These are phyloP conservation scores for Thaumatotibia leucotreta DNA, from an alignment of 1,140 invertebrate genomes.

Conservation along the genomic window DNA sequence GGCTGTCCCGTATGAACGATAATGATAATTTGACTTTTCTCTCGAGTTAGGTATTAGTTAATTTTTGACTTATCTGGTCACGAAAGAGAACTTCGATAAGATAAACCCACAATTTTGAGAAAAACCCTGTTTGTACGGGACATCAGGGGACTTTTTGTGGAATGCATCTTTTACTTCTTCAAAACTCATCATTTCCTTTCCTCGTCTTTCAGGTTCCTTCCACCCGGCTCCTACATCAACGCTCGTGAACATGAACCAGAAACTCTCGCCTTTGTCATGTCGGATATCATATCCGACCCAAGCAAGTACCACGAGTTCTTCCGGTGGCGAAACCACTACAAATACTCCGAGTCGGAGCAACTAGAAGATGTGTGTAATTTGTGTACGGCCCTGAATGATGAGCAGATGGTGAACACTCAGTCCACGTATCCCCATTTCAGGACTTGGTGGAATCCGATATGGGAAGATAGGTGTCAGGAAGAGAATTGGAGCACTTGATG, in stretches of 20 bases:
- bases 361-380: constrained; percentile 45
- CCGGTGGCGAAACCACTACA: constrained; percentile 48
- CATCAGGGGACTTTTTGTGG: background rate
- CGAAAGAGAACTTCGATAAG: too few relatives aligned
- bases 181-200: too few relatives aligned
- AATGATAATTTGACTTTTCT: too few relatives aligned
- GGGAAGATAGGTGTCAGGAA: constrained; percentile 31
- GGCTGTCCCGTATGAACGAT: too few relatives aligned
- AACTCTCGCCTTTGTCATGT: constrained; percentile 38
- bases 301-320: constrained; percentile 45
- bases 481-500: background rate
- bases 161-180: background rate
- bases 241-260: constrained; percentile 24
- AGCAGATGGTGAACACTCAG: constrained; percentile 23
- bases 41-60: too few relatives aligned
- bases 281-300: constrained; percentile 30
- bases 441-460: constrained; percentile 52
- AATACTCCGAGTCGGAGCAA: constrained; percentile 33
- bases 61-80: too few relatives aligned
- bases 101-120: too few relatives aligned
- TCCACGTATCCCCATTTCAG: constrained; percentile 47
- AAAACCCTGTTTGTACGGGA: too few relatives aligned
- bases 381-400: constrained; percentile 46
- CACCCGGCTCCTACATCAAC: constrained; percentile 55
- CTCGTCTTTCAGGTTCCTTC: constrained; percentile 55